Evolutionary conservation across 2,113 vertebrate species (phyloP).

Genomic region (Tachysurus vachellii): DNA sequence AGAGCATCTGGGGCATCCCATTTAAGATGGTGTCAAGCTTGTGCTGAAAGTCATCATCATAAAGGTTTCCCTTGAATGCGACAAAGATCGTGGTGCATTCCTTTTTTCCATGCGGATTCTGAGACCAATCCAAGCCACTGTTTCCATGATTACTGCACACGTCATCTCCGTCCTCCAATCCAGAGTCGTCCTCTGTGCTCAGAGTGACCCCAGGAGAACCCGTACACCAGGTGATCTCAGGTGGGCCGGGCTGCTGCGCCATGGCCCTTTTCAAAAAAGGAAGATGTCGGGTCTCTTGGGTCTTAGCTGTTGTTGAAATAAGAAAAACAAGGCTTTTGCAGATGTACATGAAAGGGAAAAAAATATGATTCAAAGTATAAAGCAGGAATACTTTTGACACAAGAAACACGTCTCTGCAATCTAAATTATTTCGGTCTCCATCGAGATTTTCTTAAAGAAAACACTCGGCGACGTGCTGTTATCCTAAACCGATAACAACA

Average conservation of each 20-base stretch:
- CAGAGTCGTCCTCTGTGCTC: constrained; percentile 84
- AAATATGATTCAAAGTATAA: background rate
- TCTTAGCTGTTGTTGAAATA: constrained; percentile 18
- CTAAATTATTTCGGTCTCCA: background rate
- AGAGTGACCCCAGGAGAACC: constrained; percentile 72
- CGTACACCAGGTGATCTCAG: constrained; percentile 70
- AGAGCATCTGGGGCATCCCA: constrained; percentile 84
- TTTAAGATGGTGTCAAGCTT: constrained; percentile 85
- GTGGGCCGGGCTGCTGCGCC: constrained; percentile 61
- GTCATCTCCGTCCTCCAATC: constrained; percentile 80
- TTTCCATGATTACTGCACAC: constrained; percentile 61
- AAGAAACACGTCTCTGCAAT: background rate
- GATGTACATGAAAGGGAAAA: background rate
- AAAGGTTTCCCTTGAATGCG: constrained; percentile 91
- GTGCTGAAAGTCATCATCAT: constrained; percentile 86
- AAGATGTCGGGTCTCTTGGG: constrained; percentile 57
- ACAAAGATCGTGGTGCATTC: constrained; percentile 86
- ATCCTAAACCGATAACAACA: background rate
- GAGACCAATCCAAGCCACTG: constrained; percentile 47
- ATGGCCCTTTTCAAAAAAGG: constrained; percentile 63
- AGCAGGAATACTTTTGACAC: background rate
- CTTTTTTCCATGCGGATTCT: constrained; percentile 15
- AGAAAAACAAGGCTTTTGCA: background rate
- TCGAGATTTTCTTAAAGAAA: background rate
- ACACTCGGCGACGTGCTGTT: no score